phyloP scores from a whole-genome alignment of 2,797 vertebrate species.

The Bovichtus variegatus region DNA sequence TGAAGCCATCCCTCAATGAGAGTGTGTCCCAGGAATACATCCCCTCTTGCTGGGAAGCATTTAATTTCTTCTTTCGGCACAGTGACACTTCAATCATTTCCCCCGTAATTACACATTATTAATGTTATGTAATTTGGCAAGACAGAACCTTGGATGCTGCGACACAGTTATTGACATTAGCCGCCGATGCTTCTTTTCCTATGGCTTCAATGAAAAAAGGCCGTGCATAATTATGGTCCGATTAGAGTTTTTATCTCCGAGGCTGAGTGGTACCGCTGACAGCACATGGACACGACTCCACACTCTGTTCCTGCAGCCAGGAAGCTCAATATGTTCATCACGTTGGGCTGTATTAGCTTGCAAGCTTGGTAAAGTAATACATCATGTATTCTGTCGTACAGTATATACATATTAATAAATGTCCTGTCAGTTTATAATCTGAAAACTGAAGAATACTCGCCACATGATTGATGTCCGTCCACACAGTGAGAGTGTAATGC shows the following conservation, averaged over 20 bases:
- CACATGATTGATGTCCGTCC: conserved; percentile 12
- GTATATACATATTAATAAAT: conserved; percentile 24
- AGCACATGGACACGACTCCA: conserved; percentile 37
- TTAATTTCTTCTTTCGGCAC: conserved; percentile 80
- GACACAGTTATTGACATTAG: conserved; percentile 81
- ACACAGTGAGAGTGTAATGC: background rate
- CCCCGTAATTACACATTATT: conserved; percentile 83
- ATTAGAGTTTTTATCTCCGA: conserved; percentile 74
- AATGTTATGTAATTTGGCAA: conserved; percentile 80
- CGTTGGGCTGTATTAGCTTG: background rate
- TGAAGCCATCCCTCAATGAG: conserved; percentile 51
- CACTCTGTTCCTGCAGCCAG: conserved; percentile 19
- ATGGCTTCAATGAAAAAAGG: conserved; percentile 74
- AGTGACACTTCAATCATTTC: conserved; percentile 79
- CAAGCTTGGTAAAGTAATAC: conserved; percentile 16
- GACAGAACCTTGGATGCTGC: conserved; percentile 72
- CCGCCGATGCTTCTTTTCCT: conserved; percentile 61
- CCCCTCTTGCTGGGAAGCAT: conserved; percentile 65
- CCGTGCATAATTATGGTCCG: conserved; percentile 75
- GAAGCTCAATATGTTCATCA: conserved; percentile 26
- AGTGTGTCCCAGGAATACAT: conserved; percentile 54
- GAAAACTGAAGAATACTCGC: conserved; percentile 20
- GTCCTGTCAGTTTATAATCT: conserved; percentile 8
- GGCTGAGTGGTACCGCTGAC: conserved; percentile 46
- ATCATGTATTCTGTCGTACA: conserved; percentile 13